A percentile compares a stretch with the other conserved stretches of the same genome.
These are phyloP conservation scores for Amorpha juglandis DNA, from an alignment of 2,888 invertebrate genomes.

Conservation along the genomic window DNA sequence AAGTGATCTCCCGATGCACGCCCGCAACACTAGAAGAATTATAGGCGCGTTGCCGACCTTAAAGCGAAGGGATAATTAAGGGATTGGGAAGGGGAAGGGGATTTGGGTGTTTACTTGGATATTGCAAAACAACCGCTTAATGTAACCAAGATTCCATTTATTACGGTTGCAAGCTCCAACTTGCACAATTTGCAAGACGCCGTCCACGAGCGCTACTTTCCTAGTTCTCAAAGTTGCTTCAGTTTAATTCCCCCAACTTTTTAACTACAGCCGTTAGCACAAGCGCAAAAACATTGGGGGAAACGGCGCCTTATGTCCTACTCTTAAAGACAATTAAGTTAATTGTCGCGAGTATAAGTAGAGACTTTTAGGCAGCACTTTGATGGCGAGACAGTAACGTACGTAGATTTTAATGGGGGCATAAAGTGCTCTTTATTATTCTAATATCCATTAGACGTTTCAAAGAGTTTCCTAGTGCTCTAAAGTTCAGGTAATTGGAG, in stretches of 20 bases:
- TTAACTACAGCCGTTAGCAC: conserved; percentile 25
- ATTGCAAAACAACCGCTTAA: too few relatives aligned
- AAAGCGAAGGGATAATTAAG: too few relatives aligned
- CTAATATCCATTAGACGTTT: conserved; percentile 23
- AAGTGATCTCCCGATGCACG: too few relatives aligned
- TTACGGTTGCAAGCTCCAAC: too few relatives aligned
- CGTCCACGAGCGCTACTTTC: too few relatives aligned
- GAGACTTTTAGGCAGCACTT: conserved; percentile 61
- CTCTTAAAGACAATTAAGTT: conserved; percentile 56
- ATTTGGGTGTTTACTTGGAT: too few relatives aligned
- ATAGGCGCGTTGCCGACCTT: too few relatives aligned
- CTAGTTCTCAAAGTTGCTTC: not conserved
- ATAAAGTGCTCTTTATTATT: conserved; percentile 25
- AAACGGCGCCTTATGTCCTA: conserved; percentile 22
- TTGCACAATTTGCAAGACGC: too few relatives aligned
- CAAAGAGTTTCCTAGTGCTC: conserved; percentile 17
- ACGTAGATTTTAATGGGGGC: conserved; percentile 38
- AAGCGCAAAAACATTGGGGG: conserved; percentile 10
- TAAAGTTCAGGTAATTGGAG: conserved; percentile 9
- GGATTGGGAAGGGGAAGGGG: too few relatives aligned
- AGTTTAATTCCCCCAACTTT: conserved; percentile 4
- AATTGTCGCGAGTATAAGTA: conserved; percentile 58
- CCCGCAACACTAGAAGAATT: too few relatives aligned
- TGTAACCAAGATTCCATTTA: too few relatives aligned
- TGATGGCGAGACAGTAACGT: conserved; percentile 35